phyloP scores from a whole-genome alignment of 2,888 invertebrate species.

The Platycnemis pennipes region DNA sequence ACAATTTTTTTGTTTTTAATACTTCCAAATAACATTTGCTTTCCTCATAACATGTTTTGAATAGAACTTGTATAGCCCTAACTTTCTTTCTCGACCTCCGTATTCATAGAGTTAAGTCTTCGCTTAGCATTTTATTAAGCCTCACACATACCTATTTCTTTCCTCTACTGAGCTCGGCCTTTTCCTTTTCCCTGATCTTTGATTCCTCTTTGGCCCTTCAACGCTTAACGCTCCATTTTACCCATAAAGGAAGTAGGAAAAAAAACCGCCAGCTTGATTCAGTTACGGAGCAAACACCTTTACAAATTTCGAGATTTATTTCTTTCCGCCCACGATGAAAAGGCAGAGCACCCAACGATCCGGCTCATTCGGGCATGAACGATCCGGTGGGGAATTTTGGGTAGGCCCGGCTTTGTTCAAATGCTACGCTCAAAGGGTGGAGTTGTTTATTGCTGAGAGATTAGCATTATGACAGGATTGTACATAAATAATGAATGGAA shows the following conservation, averaged over 20 bases:
- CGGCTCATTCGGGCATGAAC: neutral
- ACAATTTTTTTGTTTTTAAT: too few species aligned
- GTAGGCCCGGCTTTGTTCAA: neutral
- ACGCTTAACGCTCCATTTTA: neutral
- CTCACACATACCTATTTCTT: neutral
- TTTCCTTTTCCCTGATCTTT: neutral
- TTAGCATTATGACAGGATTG: neutral
- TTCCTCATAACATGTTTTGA: too few species aligned
- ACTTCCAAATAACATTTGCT: too few species aligned
- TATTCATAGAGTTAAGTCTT: neutral
- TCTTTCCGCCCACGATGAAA: neutral
- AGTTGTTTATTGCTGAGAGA: slow-evolving; percentile 16
- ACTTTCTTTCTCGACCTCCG: neutral
- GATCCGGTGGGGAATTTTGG: neutral
- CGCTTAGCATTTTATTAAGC: neutral
- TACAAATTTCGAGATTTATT: slow-evolving; percentile 36
- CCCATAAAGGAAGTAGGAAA: neutral
- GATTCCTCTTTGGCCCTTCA: neutral
- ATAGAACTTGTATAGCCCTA: too few species aligned
- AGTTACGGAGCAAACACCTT: slow-evolving; percentile 28
- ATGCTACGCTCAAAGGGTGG: neutral
- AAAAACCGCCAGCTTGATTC: slow-evolving; percentile 7
- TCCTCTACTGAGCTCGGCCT: neutral
- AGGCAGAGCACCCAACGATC: slow-evolving; percentile 23
- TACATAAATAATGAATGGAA: neutral